Evolutionary conservation across 2,113 vertebrate genomes (phyloP).

Genomic region (Campylomormyrus numenius): DNA sequence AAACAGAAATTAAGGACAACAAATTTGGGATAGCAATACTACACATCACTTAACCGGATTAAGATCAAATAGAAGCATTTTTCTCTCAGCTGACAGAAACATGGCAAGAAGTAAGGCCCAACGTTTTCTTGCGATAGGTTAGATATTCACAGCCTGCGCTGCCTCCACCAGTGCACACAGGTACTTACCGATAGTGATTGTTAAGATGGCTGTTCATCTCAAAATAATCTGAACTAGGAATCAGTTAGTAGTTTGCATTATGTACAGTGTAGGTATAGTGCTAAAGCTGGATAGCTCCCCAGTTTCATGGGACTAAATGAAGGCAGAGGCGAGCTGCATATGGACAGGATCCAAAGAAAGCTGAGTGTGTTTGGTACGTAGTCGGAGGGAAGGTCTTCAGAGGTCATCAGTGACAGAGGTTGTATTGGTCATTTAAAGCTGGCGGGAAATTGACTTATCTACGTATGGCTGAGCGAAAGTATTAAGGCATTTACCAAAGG

Average conservation of each 20-base stretch:
- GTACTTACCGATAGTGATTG: background rate
- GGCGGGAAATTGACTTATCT: background rate
- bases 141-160: background rate
- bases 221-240: background rate
- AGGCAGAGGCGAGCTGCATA: background rate
- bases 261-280: background rate
- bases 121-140: background rate
- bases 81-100: background rate
- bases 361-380: background rate
- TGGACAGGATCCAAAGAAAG: background rate
- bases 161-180: background rate
- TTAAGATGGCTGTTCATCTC: background rate
- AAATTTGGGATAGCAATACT: background rate
- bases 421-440: background rate
- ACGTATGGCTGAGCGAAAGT: background rate
- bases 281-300: no score
- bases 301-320: background rate
- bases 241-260: background rate
- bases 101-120: background rate
- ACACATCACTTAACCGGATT: background rate
- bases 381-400: background rate
- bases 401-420: background rate
- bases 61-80: background rate
- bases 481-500: slow-evolving; percentile 38
- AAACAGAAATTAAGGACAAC: background rate